phyloP scores from a whole-genome alignment of 2,113 vertebrate genomes.

The Chiloscyllium plagiosum region DNA sequence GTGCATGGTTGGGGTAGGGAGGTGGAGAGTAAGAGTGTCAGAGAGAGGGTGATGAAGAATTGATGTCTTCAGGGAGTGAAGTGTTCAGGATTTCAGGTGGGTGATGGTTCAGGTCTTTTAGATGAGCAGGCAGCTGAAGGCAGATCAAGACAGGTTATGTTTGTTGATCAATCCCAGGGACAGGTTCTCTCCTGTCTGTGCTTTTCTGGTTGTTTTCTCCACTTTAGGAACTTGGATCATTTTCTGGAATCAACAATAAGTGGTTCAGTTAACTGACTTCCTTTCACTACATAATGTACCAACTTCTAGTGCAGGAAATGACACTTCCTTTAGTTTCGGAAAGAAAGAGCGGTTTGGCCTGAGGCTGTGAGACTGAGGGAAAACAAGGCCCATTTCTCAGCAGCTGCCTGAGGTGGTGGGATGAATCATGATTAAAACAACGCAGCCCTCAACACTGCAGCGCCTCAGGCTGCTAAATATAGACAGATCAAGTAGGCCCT shows the following conservation, averaged over 20 bases:
- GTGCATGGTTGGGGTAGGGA: background rate
- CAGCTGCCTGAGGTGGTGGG: background rate
- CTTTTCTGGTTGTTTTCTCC: background rate
- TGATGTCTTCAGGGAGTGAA: background rate
- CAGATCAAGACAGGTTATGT: background rate
- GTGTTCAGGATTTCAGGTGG: too few relatives aligned
- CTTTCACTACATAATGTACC: background rate
- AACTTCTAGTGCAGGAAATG: slow-evolving; percentile 17
- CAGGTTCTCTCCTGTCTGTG: background rate
- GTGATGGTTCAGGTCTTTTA: background rate
- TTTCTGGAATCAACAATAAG: background rate
- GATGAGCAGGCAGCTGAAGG: background rate
- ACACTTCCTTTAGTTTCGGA: background rate
- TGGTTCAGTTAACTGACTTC: background rate
- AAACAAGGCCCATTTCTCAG: background rate
- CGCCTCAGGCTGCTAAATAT: background rate
- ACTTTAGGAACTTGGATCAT: too few relatives aligned
- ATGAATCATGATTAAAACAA: background rate
- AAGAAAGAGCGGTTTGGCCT: background rate
- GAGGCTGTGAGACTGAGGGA: background rate
- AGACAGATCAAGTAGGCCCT: background rate
- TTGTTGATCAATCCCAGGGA: background rate
- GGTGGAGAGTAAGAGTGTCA: background rate
- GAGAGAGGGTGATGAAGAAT: background rate
- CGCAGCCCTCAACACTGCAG: background rate